Percentiles rank a stretch among this genome's conserved stretches.
Conservation (phyloP, 2,888 invertebrate species). For the Mimumesa dahlbomi region DNA sequence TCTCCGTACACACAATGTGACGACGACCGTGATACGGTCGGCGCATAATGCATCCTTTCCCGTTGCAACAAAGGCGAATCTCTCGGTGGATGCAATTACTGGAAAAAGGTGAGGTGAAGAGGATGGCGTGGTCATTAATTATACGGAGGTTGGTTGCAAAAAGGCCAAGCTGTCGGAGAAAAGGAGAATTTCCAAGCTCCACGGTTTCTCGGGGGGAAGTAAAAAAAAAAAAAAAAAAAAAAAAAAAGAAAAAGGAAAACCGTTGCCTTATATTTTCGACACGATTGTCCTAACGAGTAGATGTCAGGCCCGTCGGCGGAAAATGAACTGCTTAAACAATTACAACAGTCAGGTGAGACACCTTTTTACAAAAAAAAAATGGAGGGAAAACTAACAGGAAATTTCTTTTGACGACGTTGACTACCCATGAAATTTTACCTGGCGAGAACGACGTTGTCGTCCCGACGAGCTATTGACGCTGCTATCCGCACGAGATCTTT, state of each 20-base stretch:
- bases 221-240: background rate
- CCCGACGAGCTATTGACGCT: constrained; percentile 33
- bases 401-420: constrained; percentile 17
- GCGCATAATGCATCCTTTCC: constrained; percentile 22
- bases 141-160: constrained; percentile 32
- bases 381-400: background rate
- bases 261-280: constrained; percentile 33
- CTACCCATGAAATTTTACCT: constrained; percentile 33
- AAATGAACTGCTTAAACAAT: background rate
- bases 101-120: constrained; percentile 37
- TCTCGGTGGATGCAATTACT: constrained; percentile 47
- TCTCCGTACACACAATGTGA: constrained; percentile 14
- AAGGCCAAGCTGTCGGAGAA: constrained; percentile 14
- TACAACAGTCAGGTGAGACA: too few relatives aligned
- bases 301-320: constrained; percentile 2
- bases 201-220: background rate
- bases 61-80: constrained; percentile 36
- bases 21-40: constrained; percentile 9
- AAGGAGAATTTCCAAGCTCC: constrained; percentile 28
- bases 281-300: constrained; percentile 4
- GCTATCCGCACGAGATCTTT: constrained; percentile 38
- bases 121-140: constrained; percentile 49
- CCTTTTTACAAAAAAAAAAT: too few relatives aligned
- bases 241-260: constrained; percentile 10
- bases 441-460: background rate